These are phyloP conservation scores for Bombyx mori DNA, from an alignment of 1,140 invertebrate species.

Conservation along the genomic window ASM3026992v2 NC_085110.1:2287001-2287500, in stretches of 20 bases:
- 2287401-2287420: no score
- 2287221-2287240: slow-evolving; percentile 1
- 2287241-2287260: background rate
- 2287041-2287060: slow-evolving; percentile 36
- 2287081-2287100: slow-evolving; percentile 16
- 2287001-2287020: slow-evolving; percentile 12
- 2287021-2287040: slow-evolving; percentile 7
- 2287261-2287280: slow-evolving; percentile 7
- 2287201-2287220: background rate
- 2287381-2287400: no score
- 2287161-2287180: slow-evolving; percentile 29
- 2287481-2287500: no score
- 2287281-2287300: slow-evolving; percentile 1
- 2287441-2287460: no score
- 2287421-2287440: no score
- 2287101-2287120: slow-evolving; percentile 1
- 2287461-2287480: no score
- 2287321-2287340: no score
- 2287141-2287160: slow-evolving; percentile 15
- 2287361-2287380: no score
- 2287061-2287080: slow-evolving; percentile 47
- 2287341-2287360: no score
- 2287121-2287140: slow-evolving; percentile 11
- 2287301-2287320: slow-evolving; percentile 1
- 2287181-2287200: slow-evolving; percentile 10